Evolutionary conservation across 1,140 invertebrate species (phyloP).

Genomic region (Drosophila simulans): DNA sequence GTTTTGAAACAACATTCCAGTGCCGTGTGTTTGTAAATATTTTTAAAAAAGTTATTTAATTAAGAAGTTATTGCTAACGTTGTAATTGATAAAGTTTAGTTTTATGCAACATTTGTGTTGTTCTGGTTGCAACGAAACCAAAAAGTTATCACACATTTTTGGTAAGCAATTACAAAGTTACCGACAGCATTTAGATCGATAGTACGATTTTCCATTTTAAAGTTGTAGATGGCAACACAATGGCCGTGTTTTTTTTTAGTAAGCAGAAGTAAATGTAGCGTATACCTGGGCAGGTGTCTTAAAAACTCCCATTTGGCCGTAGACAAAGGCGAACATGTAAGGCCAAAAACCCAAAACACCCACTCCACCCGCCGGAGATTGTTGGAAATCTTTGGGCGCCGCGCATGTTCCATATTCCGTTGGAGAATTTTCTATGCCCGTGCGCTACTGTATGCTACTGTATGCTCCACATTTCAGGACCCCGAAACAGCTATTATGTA

Average conservation of each 20-base stretch:
- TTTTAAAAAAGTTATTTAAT: not conserved
- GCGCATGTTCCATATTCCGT: constrained; percentile 46
- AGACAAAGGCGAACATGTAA: constrained; percentile 35
- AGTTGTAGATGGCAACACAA: constrained; percentile 7
- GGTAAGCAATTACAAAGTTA: constrained; percentile 35
- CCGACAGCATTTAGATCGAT: constrained; percentile 31
- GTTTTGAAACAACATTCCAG: too few relatives aligned
- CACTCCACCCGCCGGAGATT: constrained; percentile 20
- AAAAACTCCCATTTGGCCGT: not conserved
- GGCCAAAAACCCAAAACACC: not conserved
- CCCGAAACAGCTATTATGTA: constrained; percentile 47
- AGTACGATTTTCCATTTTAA: constrained; percentile 9
- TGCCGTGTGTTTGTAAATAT: not conserved
- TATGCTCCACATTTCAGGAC: constrained; percentile 43
- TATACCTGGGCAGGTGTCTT: constrained; percentile 19
- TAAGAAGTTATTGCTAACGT: not conserved
- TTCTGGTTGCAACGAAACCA: not conserved
- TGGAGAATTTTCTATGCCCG: constrained; percentile 26
- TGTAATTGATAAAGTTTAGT: not conserved
- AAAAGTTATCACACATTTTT: constrained; percentile 1
- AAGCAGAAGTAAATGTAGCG: constrained; percentile 42
- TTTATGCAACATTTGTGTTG: not conserved
- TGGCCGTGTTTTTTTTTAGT: constrained; percentile 1
- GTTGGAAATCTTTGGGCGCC: constrained; percentile 38
- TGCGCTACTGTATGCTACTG: not conserved